Base-by-base conservation (phyloP, 2,113 vertebrate species). In the Caracal caracal region DNA sequence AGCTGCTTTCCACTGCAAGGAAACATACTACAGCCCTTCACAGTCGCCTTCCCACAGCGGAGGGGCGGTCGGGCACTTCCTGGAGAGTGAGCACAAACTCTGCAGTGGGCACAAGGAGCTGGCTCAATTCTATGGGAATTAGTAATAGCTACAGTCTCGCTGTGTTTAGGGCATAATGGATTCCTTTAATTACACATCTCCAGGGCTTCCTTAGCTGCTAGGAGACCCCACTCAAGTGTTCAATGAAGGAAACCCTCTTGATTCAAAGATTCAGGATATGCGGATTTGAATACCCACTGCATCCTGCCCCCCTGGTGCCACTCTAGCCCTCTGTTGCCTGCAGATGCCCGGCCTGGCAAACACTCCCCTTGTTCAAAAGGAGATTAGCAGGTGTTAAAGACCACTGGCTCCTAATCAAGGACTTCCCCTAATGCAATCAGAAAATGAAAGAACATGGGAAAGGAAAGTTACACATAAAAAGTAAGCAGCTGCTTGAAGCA, bases 181-280 rank as follows among this genome's bases (percentile, higher is more conserved):
- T 83, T 93, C 97, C 61, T 98, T 98, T 97, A 98, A 97, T 90
- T 94, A 89, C 65, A 35, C 70, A 87, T 96, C 86, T 95, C 68
- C 90, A 84, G 75, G 86, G 94, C 75, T 97, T 96, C 90, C 92
- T 97, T 96, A 97, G 96, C 97, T 98, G 92, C 97, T 97, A 97
- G 92, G 97, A 96, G 97, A 97, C 96, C 96, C 94, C 95, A 96
- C 97, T 98, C 90, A 97, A 98, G 96, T 97, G 96, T 35, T 96
- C 95, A 97, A 96, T 97, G 96, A 90, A 97, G 96, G 97, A 95
- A 97, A 97, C 91, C 97, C 97, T 96, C 97, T 97, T 98, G 97
- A 97, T 98, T 97, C 95, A 97, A 96, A 97, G 97, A 96, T 19
- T 97, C 97, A 97, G 97, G 97, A 97, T 97, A 97, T 93, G 87